A percentile compares a stretch with the other conserved stretches of the same genome.
phyloP scores from a whole-genome alignment of 2,797 vertebrate genomes.

The Micropoecilia bifurca region DNA sequence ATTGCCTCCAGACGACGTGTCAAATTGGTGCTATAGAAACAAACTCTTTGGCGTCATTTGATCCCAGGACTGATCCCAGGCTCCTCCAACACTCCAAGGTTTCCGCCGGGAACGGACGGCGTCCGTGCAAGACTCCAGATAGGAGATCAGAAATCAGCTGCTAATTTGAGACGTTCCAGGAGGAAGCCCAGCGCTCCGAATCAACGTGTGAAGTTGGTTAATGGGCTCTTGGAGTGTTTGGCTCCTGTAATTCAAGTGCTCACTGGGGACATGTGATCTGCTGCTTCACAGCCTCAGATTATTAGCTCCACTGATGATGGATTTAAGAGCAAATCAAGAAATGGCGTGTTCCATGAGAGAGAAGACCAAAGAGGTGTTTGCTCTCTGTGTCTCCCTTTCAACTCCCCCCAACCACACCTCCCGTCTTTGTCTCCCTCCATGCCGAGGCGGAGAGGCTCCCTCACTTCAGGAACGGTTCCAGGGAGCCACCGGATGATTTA shows the following conservation, averaged over 20 bases:
- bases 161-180: slow-evolving; percentile 50
- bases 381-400: slow-evolving; percentile 67
- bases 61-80: background rate
- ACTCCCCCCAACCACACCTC: slow-evolving; percentile 25
- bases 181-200: slow-evolving; percentile 53
- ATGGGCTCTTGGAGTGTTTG: slow-evolving; percentile 60
- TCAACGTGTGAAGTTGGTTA: slow-evolving; percentile 59
- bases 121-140: background rate
- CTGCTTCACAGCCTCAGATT: slow-evolving; percentile 63
- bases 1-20: background rate
- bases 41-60: background rate
- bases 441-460: background rate
- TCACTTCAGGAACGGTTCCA: slow-evolving; percentile 64
- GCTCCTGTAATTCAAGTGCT: slow-evolving; percentile 60
- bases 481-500: slow-evolving; percentile 78
- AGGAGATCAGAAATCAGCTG: slow-evolving; percentile 46
- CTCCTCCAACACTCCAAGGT: background rate
- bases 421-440: slow-evolving; percentile 41
- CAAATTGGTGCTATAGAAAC: background rate
- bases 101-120: slow-evolving; percentile 10
- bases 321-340: slow-evolving; percentile 75
- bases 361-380: slow-evolving; percentile 75
- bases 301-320: slow-evolving; percentile 71
- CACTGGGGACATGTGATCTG: slow-evolving; percentile 70
- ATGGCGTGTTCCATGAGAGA: slow-evolving; percentile 68